phyloP scores from a whole-genome alignment of 2,888 invertebrate genomes.

The Morinoia aosen region DNA sequence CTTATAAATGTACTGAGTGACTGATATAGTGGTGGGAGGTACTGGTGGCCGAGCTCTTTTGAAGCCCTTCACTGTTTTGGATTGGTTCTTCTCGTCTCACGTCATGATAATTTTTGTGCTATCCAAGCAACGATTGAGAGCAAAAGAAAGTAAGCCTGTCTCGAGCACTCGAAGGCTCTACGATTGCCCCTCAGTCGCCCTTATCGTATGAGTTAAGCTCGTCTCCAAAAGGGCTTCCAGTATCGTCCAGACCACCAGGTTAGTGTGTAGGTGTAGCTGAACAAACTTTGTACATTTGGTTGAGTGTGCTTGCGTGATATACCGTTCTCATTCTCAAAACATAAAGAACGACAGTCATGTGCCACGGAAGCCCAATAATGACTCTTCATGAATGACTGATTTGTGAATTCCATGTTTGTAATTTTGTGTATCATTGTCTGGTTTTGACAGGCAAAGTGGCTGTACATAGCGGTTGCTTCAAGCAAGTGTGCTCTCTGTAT shows the following conservation, averaged over 20 bases:
- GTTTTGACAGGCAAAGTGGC: background rate
- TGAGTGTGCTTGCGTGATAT: background rate
- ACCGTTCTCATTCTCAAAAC: background rate
- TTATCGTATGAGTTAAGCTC: constrained; percentile 10
- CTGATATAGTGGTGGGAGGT: constrained; percentile 39
- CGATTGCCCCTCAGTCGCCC: background rate
- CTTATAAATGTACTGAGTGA: constrained; percentile 52
- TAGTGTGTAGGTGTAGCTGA: constrained; percentile 46
- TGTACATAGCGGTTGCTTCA: constrained; percentile 45
- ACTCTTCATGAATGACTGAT: background rate
- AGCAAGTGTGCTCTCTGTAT: constrained; percentile 34
- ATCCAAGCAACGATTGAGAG: background rate
- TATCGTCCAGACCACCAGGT: constrained; percentile 43
- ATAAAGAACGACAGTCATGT: background rate
- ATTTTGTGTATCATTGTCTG: constrained; percentile 42
- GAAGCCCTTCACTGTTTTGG: constrained; percentile 1
- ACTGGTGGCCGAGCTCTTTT: constrained; percentile 41
- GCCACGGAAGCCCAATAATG: constrained; percentile 27
- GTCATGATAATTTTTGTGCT: background rate
- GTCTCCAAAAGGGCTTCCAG: constrained; percentile 49
- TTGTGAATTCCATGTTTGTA: constrained; percentile 44
- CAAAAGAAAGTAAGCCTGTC: background rate
- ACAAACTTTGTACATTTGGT: constrained; percentile 46
- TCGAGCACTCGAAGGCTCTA: background rate
- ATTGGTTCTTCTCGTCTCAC: constrained; percentile 9